Base-by-base conservation (phyloP, 1,140 invertebrate genomes). In the Platyscapa corneri region DNA sequence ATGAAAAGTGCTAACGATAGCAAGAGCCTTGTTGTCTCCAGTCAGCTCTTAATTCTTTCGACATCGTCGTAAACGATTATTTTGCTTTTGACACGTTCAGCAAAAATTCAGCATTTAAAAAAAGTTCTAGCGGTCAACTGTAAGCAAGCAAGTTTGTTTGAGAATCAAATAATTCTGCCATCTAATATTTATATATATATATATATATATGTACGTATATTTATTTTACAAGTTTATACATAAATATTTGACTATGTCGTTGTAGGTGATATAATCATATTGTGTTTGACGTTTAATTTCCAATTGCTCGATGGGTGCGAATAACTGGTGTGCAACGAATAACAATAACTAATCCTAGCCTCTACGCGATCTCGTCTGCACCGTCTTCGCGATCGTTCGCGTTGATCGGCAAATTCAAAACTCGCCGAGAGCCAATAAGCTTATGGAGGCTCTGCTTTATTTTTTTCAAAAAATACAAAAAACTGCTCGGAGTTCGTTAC, bases 201-300 rank as follows among this genome's bases (percentile, higher is more conserved):
- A 37, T 16, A 3, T 34, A 8, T 34, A 32, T 16, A 67, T 39
- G 3, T n/a, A 74, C n/a, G 6, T 74, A n/a, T n/a, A n/a, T 74
- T 83, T 83, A 83, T 76, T 84, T 84, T 84, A 78, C 23, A 77
- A 84, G 78, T 37, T 65, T 84, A 70, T 56, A 84, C 82, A 53
- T 64, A 16, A 64, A 60, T 74, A 56, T 32, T 72, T 75, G 72
- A 12, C 34, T 72, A 72, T 72, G 34, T 34, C 14, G 32, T 37
- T 67, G 64, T 67, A 34, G 6, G 32, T 34, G 64, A 34, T 34
- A 20, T 34, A 34, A 3, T 14, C 32, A 8, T 67, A 34, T 67
- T 16, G n/a, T 67, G 64, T 16, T 34, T 23, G 56, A n/a, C n/a
- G n/a, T 3, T 12, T 2, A 53, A 16, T 16, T 7, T 10, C 27